phyloP scores from a whole-genome alignment of 2,888 invertebrate genomes.

The Drosophila bunnanda region DNA sequence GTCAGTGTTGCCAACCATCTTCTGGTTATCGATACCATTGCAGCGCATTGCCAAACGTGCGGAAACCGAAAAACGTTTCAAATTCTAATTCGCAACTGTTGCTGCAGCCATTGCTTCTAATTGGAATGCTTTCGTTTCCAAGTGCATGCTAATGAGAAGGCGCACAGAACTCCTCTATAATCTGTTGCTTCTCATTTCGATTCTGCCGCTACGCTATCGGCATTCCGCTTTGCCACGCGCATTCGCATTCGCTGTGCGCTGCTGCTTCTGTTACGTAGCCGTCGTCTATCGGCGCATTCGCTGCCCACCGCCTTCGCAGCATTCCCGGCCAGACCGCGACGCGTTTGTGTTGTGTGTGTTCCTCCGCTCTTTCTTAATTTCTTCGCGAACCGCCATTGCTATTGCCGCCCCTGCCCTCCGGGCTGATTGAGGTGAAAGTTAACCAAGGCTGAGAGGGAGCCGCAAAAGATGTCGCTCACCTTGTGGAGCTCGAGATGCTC shows the following conservation, averaged over 20 bases:
- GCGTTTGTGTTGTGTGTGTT: slow-evolving; percentile 34
- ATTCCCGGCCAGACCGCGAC: slow-evolving; percentile 32
- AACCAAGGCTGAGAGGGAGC: not conserved
- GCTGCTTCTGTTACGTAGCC: slow-evolving; percentile 70
- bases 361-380: slow-evolving; percentile 7
- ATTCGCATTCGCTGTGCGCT: slow-evolving; percentile 59
- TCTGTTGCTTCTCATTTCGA: slow-evolving; percentile 9
- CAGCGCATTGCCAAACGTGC: slow-evolving; percentile 32
- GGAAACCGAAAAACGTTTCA: slow-evolving; percentile 8
- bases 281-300: slow-evolving; percentile 38
- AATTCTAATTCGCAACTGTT: slow-evolving; percentile 6
- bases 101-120: slow-evolving; percentile 9
- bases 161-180: not conserved
- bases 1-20: slow-evolving; percentile 41
- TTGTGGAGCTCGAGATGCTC: slow-evolving; percentile 80
- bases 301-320: slow-evolving; percentile 44
- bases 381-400: slow-evolving; percentile 12
- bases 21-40: slow-evolving; percentile 17
- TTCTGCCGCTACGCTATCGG: slow-evolving; percentile 18
- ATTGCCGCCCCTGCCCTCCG: not conserved
- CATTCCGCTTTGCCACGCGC: slow-evolving; percentile 42
- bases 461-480: slow-evolving; percentile 71
- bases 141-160: slow-evolving; percentile 5
- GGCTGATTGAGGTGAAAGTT: slow-evolving; percentile 6
- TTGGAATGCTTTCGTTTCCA: slow-evolving; percentile 1